These are phyloP conservation scores for Druceiella hillmani DNA, from an alignment of 2,888 invertebrate species.

Conservation along the genomic window DNA sequence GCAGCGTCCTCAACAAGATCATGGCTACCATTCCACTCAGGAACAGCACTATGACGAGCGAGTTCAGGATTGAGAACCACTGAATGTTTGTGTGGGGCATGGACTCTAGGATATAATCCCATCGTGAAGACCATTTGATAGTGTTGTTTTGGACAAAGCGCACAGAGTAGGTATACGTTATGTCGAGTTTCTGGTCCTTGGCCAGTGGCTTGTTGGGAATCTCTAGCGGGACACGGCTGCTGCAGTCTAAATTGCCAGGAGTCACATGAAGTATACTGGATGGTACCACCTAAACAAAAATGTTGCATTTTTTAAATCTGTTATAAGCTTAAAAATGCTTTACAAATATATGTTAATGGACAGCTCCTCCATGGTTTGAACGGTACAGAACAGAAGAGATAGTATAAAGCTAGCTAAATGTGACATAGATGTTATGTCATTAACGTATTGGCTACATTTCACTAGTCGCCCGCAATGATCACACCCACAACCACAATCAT, in stretches of 20 bases:
- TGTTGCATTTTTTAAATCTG: slow-evolving; percentile 30
- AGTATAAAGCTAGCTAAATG: too few relatives aligned
- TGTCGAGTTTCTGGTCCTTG: slow-evolving; percentile 47
- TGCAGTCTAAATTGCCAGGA: slow-evolving; percentile 44
- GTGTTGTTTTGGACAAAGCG: slow-evolving; percentile 72
- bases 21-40: slow-evolving; percentile 99
- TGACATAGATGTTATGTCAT: too few relatives aligned
- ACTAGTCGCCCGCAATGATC: too few relatives aligned
- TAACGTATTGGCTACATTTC: too few relatives aligned
- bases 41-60: slow-evolving; percentile 93
- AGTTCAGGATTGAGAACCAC: slow-evolving; percentile 98
- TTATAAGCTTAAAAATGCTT: too few relatives aligned
- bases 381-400: too few relatives aligned
- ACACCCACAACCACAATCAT: too few relatives aligned
- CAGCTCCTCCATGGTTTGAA: too few relatives aligned
- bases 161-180: slow-evolving; percentile 86
- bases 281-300: slow-evolving; percentile 40
- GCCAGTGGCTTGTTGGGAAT: slow-evolving; percentile 56
- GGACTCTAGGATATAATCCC: slow-evolving; percentile 98
- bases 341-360: too few relatives aligned
- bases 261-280: slow-evolving; percentile 53
- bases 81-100: slow-evolving; percentile 99
- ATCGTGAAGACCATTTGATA: slow-evolving; percentile 97
- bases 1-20: slow-evolving; percentile 94
- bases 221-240: slow-evolving; percentile 58